Percentiles rank a stretch among this genome's conserved stretches.
These are phyloP conservation scores for Circaetus gallicus DNA, from an alignment of 2,113 vertebrate species.

Conservation along the genomic window DNA sequence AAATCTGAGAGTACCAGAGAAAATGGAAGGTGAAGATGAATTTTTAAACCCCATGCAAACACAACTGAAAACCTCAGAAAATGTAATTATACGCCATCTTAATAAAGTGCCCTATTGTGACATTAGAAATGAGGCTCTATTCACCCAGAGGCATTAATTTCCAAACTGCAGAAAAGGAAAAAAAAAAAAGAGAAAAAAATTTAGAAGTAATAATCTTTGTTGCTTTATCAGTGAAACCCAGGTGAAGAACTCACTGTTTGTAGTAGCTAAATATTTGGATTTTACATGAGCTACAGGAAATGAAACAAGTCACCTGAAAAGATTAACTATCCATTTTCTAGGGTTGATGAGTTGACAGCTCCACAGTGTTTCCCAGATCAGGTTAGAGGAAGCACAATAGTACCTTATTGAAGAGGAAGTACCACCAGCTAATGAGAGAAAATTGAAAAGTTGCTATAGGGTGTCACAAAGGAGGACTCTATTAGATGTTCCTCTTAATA, in stretches of 20 bases:
- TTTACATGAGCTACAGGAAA: conserved; percentile 64
- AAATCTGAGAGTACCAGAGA: neutral
- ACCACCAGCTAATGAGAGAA: conserved; percentile 49
- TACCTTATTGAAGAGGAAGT: conserved; percentile 57
- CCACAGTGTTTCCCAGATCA: conserved; percentile 45
- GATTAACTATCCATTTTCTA: conserved; percentile 63
- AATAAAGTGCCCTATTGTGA: neutral
- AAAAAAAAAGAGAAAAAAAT: neutral
- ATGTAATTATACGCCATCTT: neutral
- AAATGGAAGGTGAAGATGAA: neutral
- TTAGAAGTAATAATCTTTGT: conserved; percentile 8
- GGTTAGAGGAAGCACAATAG: conserved; percentile 59
- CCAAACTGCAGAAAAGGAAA: neutral
- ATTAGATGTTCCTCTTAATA: conserved; percentile 38
- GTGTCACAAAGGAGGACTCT: conserved; percentile 62
- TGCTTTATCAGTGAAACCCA: conserved; percentile 41
- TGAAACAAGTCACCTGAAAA: conserved; percentile 60
- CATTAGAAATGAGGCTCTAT: neutral
- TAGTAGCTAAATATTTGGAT: conserved; percentile 59
- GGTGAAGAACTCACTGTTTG: conserved; percentile 44
- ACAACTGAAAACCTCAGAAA: neutral
- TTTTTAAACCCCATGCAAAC: neutral
- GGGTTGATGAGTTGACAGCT: conserved; percentile 65
- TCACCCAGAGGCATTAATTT: neutral
- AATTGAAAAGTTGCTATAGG: conserved; percentile 56